These are phyloP conservation scores for Otolemur crassicaudatus DNA, from an alignment of 2,797 vertebrate species.

Conservation along the genomic window DNA sequence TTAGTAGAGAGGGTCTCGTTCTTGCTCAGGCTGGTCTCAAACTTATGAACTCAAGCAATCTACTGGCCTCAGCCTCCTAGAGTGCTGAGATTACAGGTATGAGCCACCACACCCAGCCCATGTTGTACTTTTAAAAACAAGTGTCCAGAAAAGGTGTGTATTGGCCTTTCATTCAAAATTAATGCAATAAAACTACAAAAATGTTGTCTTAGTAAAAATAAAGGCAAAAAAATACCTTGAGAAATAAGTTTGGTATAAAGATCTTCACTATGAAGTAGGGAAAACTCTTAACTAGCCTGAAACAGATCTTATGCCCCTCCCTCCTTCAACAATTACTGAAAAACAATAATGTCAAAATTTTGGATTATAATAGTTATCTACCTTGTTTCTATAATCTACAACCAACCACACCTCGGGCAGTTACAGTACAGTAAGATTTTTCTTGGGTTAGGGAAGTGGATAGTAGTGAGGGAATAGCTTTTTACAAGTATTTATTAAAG, in stretches of 20 bases:
- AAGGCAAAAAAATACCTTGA: not conserved
- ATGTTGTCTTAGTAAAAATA: slow-evolving; percentile 16
- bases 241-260: not conserved
- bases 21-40: no score
- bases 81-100: no score
- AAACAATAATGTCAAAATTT: not conserved
- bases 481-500: slow-evolving; percentile 47
- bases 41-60: no score
- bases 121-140: not conserved
- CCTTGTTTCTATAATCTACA: not conserved
- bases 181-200: slow-evolving; percentile 35
- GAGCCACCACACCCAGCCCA: not conserved
- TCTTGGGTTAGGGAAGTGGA: not conserved
- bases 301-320: not conserved
- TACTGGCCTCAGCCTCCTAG: no score
- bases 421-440: slow-evolving; percentile 9
- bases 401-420: not conserved
- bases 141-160: not conserved
- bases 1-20: no score
- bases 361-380: not conserved
- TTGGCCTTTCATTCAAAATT: slow-evolving; percentile 26
- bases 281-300: not conserved
- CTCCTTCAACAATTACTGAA: not conserved
- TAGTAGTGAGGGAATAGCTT: not conserved
- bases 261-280: not conserved